Evolutionary conservation across 2,797 vertebrate genomes (phyloP), one percentile per base, ranked within the genome.

Genomic region (Falco columbarius): DNA sequence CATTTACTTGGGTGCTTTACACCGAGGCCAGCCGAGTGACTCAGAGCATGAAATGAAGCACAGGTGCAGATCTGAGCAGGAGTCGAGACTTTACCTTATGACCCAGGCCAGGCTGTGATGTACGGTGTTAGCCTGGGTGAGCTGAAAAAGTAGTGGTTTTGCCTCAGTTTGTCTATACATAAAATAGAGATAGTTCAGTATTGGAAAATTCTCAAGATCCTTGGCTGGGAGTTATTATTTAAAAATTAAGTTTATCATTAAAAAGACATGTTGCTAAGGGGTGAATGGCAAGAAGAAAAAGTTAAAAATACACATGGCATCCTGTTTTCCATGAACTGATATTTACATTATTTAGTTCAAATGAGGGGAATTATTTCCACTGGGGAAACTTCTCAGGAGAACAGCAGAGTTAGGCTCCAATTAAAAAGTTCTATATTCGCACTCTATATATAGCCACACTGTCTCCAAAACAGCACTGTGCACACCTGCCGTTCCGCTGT

Each of bases 41-140:
- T 96, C 92, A 75, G 81, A 76, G 86, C 79, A 32, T 38, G 62
- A 74, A 90, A 70, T 61, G 71, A 74, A 90, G 81, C 74, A 63
- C 56, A 63, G 74, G 30, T n/a, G 44, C 10, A 44, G 80, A 51
- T 86, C 56, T 85, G 27, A 80, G 75, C 68, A 87, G 86, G 77
- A 81, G 61, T 7, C 71, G 74, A 80, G 92, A 14, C 44, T 86
- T 63, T 3, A 46, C 46, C 54, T 74, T 56, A 15, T n/a, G 79
- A 85, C 26, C 42, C 47, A 73, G 70, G 55, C 21, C 62, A 75
- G 73, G 80, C 70, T 75, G 23, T 18, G 72, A 49, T 32, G 20
- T 18, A 19, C 19, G 14, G 11, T 30, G 10, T 63, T 75, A 19
- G 29, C n/a, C 26, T 40, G 47, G 24, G 49, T 49, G 52, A 96